Percentiles rank a stretch among this genome's conserved stretches.
Conservation (phyloP, 2,797 vertebrate genomes). For the Acestrorhynchus altus region DNA sequence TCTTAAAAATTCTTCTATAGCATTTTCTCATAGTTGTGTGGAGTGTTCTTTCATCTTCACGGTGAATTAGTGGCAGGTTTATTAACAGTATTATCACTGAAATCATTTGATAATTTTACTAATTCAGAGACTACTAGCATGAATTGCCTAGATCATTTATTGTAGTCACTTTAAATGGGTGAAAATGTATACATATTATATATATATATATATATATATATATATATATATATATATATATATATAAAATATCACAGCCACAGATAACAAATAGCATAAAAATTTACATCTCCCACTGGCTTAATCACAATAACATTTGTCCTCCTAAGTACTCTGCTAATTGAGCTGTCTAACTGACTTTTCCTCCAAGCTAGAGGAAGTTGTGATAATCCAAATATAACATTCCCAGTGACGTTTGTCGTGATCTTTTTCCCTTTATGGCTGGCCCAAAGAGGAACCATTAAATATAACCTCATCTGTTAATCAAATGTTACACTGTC, state of each 20-base stretch:
- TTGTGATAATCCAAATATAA: neutral
- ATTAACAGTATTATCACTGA: too few species aligned
- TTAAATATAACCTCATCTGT: neutral
- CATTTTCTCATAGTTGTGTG: too few species aligned
- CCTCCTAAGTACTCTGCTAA: neutral
- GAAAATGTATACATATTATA: too few species aligned
- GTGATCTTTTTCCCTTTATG: neutral
- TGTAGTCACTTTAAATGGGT: too few species aligned
- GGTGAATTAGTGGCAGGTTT: too few species aligned
- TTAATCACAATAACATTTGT: neutral
- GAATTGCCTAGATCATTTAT: too few species aligned
- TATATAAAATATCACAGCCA: neutral
- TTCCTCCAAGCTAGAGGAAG: neutral
- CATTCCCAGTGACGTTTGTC: neutral
- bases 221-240: too few species aligned
- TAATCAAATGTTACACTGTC: conserved; percentile 65
- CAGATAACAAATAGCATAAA: neutral
- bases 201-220: too few species aligned
- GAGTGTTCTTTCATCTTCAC: too few species aligned
- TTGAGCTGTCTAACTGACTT: neutral
- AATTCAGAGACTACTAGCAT: too few species aligned
- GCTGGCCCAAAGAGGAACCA: neutral
- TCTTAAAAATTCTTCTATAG: too few species aligned
- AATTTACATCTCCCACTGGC: neutral
- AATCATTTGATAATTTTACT: too few species aligned